Evolutionary conservation across 2,797 vertebrate genomes (phyloP).

Genomic region (Myoxocephalus aenaeus): DNA sequence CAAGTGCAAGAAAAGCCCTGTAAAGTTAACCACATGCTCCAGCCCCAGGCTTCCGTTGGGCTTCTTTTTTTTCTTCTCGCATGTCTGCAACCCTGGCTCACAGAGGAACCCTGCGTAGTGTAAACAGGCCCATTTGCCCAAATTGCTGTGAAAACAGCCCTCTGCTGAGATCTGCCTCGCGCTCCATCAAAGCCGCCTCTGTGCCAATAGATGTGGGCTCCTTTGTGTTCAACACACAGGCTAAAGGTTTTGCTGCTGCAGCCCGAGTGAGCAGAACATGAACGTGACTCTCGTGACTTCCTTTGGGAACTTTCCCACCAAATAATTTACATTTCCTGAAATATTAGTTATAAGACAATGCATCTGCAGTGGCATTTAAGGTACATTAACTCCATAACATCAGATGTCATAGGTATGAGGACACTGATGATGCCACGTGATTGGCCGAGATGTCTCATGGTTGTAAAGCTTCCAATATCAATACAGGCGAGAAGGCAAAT

Average conservation of each 20-base stretch:
- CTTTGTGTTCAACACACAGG: conserved; percentile 59
- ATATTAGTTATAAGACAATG: neutral
- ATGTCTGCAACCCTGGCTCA: conserved; percentile 49
- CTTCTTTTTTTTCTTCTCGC: neutral
- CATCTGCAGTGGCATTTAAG: neutral
- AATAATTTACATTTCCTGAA: conserved; percentile 10
- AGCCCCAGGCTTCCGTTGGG: conserved; percentile 5
- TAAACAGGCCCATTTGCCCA: conserved; percentile 74
- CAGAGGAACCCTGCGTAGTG: conserved; percentile 52
- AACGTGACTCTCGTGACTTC: conserved; percentile 24
- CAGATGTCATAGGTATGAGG: neutral
- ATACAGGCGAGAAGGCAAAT: neutral
- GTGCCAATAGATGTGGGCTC: conserved; percentile 71
- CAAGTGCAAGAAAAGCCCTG: conserved; percentile 52
- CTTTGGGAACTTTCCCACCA: conserved; percentile 4
- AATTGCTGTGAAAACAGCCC: conserved; percentile 78
- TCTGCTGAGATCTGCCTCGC: conserved; percentile 55
- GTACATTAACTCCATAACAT: neutral
- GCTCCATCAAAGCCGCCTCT: conserved; percentile 71
- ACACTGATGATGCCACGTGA: neutral
- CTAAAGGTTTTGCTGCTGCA: conserved; percentile 10
- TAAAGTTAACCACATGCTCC: conserved; percentile 29
- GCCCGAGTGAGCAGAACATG: conserved; percentile 36
- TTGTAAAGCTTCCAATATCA: neutral
- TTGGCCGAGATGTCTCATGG: neutral